Conservation (phyloP, 35 echinoderm and acorn worm genomes). For the Chiridota heheva region DNA sequence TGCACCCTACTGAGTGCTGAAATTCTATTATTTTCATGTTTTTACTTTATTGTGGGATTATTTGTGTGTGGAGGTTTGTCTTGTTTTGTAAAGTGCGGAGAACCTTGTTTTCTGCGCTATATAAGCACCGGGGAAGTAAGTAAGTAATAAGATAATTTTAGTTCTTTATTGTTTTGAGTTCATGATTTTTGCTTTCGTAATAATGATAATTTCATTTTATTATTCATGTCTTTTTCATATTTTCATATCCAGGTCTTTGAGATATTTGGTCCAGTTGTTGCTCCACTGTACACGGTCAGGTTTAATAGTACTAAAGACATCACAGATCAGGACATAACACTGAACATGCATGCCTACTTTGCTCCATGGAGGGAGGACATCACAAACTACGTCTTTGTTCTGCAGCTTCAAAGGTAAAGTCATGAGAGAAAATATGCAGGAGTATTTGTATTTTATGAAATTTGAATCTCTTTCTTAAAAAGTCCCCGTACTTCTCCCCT, state of each 20-base stretch:
- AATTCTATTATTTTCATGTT: no score
- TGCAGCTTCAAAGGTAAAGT: constrained; percentile 71
- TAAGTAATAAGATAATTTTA: background rate
- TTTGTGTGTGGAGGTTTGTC: no score
- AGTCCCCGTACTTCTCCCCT: no score
- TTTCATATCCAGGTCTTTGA: constrained; percentile 78
- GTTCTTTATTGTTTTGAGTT: background rate
- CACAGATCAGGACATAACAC: constrained; percentile 28
- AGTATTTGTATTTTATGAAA: no score
- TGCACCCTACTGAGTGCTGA: no score
- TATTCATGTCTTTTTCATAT: background rate
- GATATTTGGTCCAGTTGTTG: constrained; percentile 85
- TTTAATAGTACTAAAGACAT: constrained; percentile 78
- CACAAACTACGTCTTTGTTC: constrained; percentile 86
- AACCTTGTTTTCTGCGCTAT: no score
- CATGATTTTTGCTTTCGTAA: background rate
- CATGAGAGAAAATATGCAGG: no score
- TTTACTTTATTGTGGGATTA: no score
- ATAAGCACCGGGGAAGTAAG: no score
- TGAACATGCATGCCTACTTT: constrained; percentile 60
- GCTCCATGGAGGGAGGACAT: constrained; percentile 58
- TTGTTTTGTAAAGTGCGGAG: no score
- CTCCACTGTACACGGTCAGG: constrained; percentile 78
- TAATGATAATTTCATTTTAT: constrained; percentile 17
- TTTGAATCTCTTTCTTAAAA: no score